These are phyloP conservation scores for Agrochola macilenta DNA, from an alignment of 2,888 invertebrate genomes.

Conservation along the genomic window DNA sequence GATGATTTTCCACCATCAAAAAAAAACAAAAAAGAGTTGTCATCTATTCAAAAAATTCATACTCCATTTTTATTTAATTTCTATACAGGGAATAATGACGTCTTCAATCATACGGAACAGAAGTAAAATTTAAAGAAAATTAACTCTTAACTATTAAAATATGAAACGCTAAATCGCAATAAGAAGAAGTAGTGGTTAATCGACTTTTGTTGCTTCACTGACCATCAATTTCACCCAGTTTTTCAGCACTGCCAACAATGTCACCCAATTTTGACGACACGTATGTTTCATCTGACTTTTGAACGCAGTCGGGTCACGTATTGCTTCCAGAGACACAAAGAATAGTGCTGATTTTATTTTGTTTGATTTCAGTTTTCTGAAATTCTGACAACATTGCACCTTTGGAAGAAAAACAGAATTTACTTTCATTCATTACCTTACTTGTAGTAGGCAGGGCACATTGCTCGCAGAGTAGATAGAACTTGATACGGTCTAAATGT, in stretches of 20 bases:
- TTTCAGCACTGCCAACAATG: not conserved
- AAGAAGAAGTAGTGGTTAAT: not conserved
- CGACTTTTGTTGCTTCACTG: not conserved
- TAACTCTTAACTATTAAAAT: not conserved
- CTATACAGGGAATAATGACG: not conserved
- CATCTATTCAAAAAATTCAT: not conserved
- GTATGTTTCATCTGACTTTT: slow-evolving; percentile 10
- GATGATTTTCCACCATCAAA: too few relatives aligned
- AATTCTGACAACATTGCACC: not conserved
- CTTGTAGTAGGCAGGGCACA: too few relatives aligned
- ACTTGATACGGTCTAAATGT: too few relatives aligned
- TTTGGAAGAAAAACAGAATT: not conserved
- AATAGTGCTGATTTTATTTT: slow-evolving; percentile 30
- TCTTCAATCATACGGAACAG: not conserved
- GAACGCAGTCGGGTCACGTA: slow-evolving; percentile 27
- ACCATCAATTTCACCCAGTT: not conserved
- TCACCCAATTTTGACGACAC: slow-evolving; percentile 15
- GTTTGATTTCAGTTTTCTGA: slow-evolving; percentile 3
- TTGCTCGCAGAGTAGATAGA: too few relatives aligned
- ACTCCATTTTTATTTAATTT: not conserved
- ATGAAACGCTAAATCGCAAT: not conserved
- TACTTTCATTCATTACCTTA: not conserved
- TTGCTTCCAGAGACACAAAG: slow-evolving; percentile 10
- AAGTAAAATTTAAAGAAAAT: not conserved
- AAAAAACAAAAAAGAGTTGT: too few relatives aligned